Evolutionary conservation across 2,113 vertebrate genomes (phyloP).

Genomic region (Lutjanus erythropterus): DNA sequence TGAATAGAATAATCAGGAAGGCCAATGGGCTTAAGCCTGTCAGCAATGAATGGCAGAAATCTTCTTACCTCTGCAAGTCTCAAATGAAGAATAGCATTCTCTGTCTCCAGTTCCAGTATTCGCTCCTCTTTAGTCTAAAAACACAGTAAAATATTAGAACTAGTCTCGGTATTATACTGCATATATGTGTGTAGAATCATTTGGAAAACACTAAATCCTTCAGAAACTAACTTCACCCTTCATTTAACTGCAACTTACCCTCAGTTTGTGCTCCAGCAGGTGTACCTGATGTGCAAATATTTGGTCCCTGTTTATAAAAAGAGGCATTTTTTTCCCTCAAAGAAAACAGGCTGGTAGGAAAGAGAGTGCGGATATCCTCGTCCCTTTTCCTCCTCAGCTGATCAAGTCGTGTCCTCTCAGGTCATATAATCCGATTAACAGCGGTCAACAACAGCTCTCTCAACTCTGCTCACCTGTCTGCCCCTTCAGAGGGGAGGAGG

Average conservation of each 20-base stretch:
- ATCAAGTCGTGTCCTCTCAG: slow-evolving; percentile 33
- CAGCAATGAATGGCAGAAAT: slow-evolving; percentile 15
- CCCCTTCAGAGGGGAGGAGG: neutral
- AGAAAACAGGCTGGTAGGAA: neutral
- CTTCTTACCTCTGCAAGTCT: slow-evolving; percentile 84
- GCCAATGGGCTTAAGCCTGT: neutral
- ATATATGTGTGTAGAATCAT: neutral
- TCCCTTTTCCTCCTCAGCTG: slow-evolving; percentile 13
- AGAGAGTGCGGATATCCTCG: neutral
- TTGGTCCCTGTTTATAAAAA: slow-evolving; percentile 81
- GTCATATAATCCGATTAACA: slow-evolving; percentile 75
- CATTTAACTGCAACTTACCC: slow-evolving; percentile 62
- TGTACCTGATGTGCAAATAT: slow-evolving; percentile 84
- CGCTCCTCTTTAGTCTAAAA: slow-evolving; percentile 89
- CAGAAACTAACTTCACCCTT: neutral
- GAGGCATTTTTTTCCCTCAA: slow-evolving; percentile 68
- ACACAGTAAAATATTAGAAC: neutral
- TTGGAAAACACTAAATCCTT: neutral
- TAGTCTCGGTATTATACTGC: neutral
- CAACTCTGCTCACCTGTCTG: slow-evolving; percentile 33
- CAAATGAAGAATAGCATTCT: slow-evolving; percentile 89
- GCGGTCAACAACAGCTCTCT: slow-evolving; percentile 24
- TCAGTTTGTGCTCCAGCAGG: slow-evolving; percentile 83
- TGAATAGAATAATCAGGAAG: neutral
- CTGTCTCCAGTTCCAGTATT: slow-evolving; percentile 88